Base-by-base conservation (phyloP, 53 echinoderm and acorn worm genomes). In the Holothuria leucospilota region DNA sequence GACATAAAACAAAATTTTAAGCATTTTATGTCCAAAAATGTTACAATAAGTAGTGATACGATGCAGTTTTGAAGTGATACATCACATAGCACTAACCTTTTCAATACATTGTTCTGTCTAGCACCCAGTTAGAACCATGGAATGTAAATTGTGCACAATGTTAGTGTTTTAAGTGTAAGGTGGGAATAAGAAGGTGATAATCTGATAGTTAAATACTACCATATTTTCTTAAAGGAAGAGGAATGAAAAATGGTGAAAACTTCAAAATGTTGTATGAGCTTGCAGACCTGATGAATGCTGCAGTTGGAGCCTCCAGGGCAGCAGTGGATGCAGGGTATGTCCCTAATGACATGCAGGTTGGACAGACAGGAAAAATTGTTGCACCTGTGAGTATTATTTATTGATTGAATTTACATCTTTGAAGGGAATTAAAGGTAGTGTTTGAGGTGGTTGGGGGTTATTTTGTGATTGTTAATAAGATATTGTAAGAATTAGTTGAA, bases 361-460 rank as follows among this genome's bases (percentile, higher is more conserved):
- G 98, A 88, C 98, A 97, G 89, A 97, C 98, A 25, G 98, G 98
- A 28, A 97, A 97, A 86, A 97, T 97, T 49, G 97, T 97, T 24
- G 98, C 98, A 24, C 97, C 98, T 18, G 98, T 97, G 87, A 97
- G 98, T 93, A 68, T 52, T 25, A 20, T 56, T 16, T 1, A 6
- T 16, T 18, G 15, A 56, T 56, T 28, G 2, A 42, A n/a, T 9
- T 0, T 68, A 68, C 15, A 30, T 30, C 11, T 68, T 30, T 29
- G 5, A 56, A 56, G 18, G 18, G 15, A 18, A 56, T 11, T 46
- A 9, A 46, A 39, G 39, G 73, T 72, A 27, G 10, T 2, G 42
- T 72, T 72, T 39, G 8, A 24, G 21, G 21, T n/a, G 29, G 46
- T 8, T 11, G 40, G n/a, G 34, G 21, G 39, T 73, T 40, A 39